Evolutionary conservation across 2,797 vertebrate species (phyloP), one percentile per base, ranked within the genome.

Genomic region (Dryobates pubescens): DNA sequence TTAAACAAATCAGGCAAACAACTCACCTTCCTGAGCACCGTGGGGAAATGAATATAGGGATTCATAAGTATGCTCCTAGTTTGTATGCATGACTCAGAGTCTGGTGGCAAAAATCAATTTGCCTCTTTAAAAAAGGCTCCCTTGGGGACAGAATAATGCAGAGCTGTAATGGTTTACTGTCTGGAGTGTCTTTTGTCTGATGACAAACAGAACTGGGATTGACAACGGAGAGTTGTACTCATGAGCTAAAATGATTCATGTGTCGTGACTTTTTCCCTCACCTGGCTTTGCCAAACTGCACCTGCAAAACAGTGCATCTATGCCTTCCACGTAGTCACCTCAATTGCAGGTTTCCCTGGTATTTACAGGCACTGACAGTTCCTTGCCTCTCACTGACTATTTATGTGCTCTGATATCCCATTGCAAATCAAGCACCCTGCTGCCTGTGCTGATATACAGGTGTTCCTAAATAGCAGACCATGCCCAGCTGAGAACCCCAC

Each of bases 31-130:
- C 67, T 73, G 67, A 94, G 90, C 58, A 85, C 90, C 65, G 17
- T 57, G 30, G 94, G 93, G 95, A 96, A 90, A 96, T 86, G 88
- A 93, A 91, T 88, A 86, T 86, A 89, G 58, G 75, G 80, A 94
- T 93, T 95, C 89, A 82, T 91, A 96, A 97, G 65, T 83, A 88
- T 57, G 96, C 82, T 71, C 83, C 89, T 95, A 75, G 70, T 96
- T 95, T 94, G 78, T 91, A 96, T 87, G 86, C 96, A 63, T 91
- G 88, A 82, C 82, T 94, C 86, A 65, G 58, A 90, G 84, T 96
- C 92, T 85, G 73, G 89, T 95, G 89, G 83, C 81, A 93, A 95
- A 97, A 97, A 97, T 88, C 94, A 94, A 96, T 97, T 92, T 95
- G 67, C 89, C 76, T 93, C 77, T 94, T 96, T 94, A 92, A 90